A percentile compares a stretch with the other conserved stretches of the same genome.
phyloP scores from a whole-genome alignment of 2,797 vertebrate genomes.

The Periparus ater region DNA sequence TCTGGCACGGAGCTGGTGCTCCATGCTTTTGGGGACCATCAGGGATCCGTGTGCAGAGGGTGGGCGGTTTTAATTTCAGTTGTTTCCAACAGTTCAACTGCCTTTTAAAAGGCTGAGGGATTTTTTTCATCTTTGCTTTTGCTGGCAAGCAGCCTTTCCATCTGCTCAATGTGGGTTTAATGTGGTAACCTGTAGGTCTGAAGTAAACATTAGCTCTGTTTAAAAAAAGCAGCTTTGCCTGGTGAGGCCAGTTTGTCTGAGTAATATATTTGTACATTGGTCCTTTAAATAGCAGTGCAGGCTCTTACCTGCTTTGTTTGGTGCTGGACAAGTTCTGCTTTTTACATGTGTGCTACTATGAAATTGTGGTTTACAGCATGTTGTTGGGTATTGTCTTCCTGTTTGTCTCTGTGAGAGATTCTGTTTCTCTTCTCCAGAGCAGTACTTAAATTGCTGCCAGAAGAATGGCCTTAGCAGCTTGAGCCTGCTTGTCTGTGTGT shows the following conservation, averaged over 20 bases:
- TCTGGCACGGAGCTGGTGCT: background rate
- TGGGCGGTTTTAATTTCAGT: background rate
- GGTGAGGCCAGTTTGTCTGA: background rate
- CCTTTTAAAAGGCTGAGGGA: background rate
- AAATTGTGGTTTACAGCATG: background rate
- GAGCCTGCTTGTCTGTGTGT: background rate
- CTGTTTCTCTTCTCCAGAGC: background rate
- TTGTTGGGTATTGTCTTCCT: background rate
- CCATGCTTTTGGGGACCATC: background rate
- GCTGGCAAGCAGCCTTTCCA: constrained; percentile 42
- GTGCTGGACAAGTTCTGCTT: background rate
- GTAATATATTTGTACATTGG: background rate
- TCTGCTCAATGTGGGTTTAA: constrained; percentile 12
- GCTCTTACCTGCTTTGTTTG: background rate
- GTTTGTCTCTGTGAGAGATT: background rate
- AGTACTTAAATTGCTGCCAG: background rate
- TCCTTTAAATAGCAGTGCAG: background rate
- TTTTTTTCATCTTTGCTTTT: background rate
- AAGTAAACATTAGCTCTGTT: constrained; percentile 19
- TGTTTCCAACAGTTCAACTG: constrained; percentile 19
- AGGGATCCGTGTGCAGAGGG: background rate
- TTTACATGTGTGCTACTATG: background rate
- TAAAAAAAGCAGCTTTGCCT: background rate
- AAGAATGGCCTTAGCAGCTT: background rate
- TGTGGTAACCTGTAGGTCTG: constrained; percentile 36